These are phyloP conservation scores for Sinocyclocheilus grahami DNA, from an alignment of 2,113 vertebrate species.

Conservation along the genomic window DNA sequence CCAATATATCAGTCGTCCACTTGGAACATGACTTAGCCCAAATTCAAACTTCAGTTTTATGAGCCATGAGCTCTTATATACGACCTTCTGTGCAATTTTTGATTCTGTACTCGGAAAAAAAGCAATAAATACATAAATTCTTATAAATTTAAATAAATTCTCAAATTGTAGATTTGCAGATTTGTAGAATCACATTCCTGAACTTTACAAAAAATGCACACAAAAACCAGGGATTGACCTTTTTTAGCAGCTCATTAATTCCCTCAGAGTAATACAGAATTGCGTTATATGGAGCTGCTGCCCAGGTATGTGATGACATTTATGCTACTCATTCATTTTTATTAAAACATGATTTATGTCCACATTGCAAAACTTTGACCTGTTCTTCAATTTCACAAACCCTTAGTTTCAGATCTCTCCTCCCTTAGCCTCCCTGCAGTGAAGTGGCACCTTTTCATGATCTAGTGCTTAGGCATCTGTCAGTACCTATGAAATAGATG, in stretches of 20 bases:
- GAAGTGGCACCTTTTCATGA: conserved; percentile 24
- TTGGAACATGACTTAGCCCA: background rate
- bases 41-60: background rate
- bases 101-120: background rate
- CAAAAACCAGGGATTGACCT: background rate
- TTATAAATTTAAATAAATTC: background rate
- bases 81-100: background rate
- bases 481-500: conserved; percentile 47
- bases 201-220: background rate
- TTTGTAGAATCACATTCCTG: background rate
- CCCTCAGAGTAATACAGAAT: background rate
- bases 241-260: background rate
- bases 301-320: conserved; percentile 20
- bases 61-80: background rate
- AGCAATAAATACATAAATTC: too few species aligned
- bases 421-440: conserved; percentile 18
- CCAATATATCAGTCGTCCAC: background rate
- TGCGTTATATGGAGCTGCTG: conserved; percentile 16
- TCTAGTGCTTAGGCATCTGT: conserved; percentile 33
- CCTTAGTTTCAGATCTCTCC: conserved; percentile 24
- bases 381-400: conserved; percentile 27
- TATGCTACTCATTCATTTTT: background rate
- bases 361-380: conserved; percentile 41
- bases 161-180: background rate
- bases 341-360: conserved; percentile 27